phyloP scores from a whole-genome alignment of 2,797 vertebrate species.

The Siniperca undulata region DNA sequence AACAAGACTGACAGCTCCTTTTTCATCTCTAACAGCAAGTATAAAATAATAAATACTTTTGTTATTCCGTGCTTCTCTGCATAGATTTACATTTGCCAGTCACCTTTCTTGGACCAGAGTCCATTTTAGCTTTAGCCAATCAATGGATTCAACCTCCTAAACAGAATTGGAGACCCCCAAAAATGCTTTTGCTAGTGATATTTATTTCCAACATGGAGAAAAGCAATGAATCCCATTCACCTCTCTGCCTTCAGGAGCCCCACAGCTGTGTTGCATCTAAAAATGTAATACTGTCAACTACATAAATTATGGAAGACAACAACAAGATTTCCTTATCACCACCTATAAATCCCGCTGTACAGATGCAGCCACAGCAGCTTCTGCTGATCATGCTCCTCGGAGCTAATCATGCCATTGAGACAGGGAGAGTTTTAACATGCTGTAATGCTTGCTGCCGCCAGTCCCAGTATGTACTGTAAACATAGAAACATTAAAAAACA shows the following conservation, averaged over 20 bases:
- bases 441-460: conserved; percentile 10
- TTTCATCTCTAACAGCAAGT: conserved; percentile 33
- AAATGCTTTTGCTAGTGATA: conserved; percentile 56
- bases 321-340: conserved; percentile 80
- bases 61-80: conserved; percentile 9
- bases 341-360: conserved; percentile 77
- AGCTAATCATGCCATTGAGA: conserved; percentile 68
- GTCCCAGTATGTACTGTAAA: conserved; percentile 9
- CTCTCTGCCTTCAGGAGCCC: conserved; percentile 47
- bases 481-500: conserved; percentile 1
- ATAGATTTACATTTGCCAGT: conserved; percentile 44
- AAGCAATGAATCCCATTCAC: conserved; percentile 70
- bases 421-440: conserved; percentile 47
- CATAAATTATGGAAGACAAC: conserved; percentile 82
- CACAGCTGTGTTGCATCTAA: conserved; percentile 59
- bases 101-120: conserved; percentile 39
- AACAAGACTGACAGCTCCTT: conserved; percentile 35
- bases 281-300: conserved; percentile 70
- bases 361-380: conserved; percentile 58
- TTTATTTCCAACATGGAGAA: conserved; percentile 69
- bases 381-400: conserved; percentile 71
- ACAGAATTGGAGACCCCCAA: conserved; percentile 38
- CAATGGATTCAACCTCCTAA: conserved; percentile 52
- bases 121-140: conserved; percentile 64
- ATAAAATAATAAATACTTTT: conserved; percentile 35